Percentiles rank a stretch among this genome's conserved stretches.
Conservation (phyloP, 2,797 vertebrate species). For the Scarus forsteni region DNA sequence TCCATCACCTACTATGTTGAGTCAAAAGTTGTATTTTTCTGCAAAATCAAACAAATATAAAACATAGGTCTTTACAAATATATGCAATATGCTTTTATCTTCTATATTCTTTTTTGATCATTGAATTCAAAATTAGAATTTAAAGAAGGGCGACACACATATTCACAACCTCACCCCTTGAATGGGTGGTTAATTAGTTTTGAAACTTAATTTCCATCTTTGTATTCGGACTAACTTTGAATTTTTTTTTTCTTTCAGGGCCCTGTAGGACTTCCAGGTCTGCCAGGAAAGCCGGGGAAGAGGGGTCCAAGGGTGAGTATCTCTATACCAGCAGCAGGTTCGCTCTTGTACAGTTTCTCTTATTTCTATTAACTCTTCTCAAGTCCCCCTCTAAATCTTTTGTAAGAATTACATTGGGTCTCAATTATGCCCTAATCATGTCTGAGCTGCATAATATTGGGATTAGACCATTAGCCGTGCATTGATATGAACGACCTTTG, state of each 20-base stretch:
- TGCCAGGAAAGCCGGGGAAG: conserved; percentile 91
- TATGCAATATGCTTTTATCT: no score
- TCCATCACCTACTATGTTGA: no score
- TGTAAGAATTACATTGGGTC: not conserved
- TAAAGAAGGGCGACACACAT: no score
- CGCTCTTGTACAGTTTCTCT: conserved; percentile 8
- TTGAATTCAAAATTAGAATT: no score
- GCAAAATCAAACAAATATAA: no score
- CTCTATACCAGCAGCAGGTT: conserved; percentile 22
- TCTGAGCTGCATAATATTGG: conserved; percentile 19
- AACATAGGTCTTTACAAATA: no score
- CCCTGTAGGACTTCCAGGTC: conserved; percentile 89
- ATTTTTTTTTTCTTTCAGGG: conserved; percentile 82
- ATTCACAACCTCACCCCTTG: no score
- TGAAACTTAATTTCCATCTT: not conserved
- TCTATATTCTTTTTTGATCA: no score
- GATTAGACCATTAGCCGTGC: conserved; percentile 20
- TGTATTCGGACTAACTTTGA: conserved; percentile 9
- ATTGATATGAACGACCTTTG: conserved; percentile 28
- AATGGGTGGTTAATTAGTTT: no score
- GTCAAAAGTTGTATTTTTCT: no score
- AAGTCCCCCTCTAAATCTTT: conserved; percentile 8
- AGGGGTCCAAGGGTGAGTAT: conserved; percentile 92
- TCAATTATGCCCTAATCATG: conserved; percentile 10
- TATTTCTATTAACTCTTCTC: conserved; percentile 1